Evolutionary conservation across 37 sponge, comb jelly and placozoan species (phyloP).

Genomic region (Mnemiopsis leidyi): DNA sequence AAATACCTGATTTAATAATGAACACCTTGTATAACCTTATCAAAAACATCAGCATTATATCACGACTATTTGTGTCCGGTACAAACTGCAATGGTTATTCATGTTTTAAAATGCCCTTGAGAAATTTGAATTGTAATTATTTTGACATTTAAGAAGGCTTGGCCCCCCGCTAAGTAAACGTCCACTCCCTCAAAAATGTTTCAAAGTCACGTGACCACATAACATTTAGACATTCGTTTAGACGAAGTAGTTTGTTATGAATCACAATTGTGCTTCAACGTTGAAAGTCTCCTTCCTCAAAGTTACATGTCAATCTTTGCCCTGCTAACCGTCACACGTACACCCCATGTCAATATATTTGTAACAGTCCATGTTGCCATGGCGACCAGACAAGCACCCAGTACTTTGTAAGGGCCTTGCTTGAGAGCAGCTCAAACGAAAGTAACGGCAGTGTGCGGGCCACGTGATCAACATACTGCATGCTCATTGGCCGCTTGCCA

Average conservation of each 20-base stretch:
- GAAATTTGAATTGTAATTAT: background rate
- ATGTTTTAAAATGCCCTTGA: background rate
- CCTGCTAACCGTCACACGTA: background rate
- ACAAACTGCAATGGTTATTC: too few species aligned
- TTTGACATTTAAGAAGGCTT: background rate
- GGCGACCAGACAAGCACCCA: conserved; percentile 1
- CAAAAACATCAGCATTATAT: too few species aligned
- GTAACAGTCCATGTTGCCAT: background rate
- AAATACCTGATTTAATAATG: too few species aligned
- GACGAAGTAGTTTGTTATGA: background rate
- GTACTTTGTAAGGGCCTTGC: background rate
- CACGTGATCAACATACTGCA: conserved; percentile 11
- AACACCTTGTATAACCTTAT: too few species aligned
- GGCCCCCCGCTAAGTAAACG: background rate
- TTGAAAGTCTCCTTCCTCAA: background rate
- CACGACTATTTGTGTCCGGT: too few species aligned
- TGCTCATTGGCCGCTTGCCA: background rate
- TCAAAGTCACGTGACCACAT: background rate
- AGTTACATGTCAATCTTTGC: background rate
- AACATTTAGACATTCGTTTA: background rate
- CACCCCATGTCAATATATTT: background rate
- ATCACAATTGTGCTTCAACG: background rate
- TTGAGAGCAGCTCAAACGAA: background rate
- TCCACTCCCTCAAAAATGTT: background rate
- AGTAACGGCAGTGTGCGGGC: background rate